phyloP scores from a whole-genome alignment of 2,113 vertebrate genomes.

The Ctenodactylus gundi region DNA sequence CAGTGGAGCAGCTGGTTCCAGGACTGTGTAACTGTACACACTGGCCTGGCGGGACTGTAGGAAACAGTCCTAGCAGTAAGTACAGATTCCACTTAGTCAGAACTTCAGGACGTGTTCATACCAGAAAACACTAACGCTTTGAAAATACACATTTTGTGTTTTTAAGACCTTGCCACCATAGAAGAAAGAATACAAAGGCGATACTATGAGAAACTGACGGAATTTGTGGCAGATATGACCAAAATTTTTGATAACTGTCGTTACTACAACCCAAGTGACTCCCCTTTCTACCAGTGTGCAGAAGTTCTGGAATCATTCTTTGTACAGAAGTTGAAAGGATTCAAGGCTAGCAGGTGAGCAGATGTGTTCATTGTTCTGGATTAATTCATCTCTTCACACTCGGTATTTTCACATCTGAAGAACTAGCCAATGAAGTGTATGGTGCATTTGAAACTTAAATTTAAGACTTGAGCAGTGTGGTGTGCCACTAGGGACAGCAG shows the following conservation, averaged over 20 bases:
- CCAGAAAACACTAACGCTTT: not conserved
- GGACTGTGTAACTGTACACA: not conserved
- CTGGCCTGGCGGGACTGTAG: too few species aligned
- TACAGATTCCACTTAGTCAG: not conserved
- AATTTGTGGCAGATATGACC: constrained; percentile 99
- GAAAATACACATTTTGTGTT: constrained; percentile 70
- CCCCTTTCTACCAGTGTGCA: constrained; percentile 98
- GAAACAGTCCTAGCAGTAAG: too few species aligned
- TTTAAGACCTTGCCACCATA: constrained; percentile 97
- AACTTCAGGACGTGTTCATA: not conserved
- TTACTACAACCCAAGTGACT: constrained; percentile 99
- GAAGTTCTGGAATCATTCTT: constrained; percentile 98
- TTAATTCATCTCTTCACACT: not conserved
- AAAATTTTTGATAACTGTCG: constrained; percentile 99
- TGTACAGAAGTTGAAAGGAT: constrained; percentile 99
- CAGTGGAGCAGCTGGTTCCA: not conserved
- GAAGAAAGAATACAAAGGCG: constrained; percentile 94
- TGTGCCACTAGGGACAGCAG: not conserved
- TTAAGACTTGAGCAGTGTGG: not conserved
- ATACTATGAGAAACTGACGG: constrained; percentile 97
- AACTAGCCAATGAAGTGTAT: not conserved
- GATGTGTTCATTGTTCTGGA: not conserved
- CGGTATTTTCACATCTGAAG: not conserved
- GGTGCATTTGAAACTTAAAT: not conserved
- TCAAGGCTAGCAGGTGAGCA: constrained; percentile 98